These are phyloP conservation scores for Myotis findleyi DNA, from an alignment of 2,797 vertebrate genomes.

Conservation along the genomic window DNA sequence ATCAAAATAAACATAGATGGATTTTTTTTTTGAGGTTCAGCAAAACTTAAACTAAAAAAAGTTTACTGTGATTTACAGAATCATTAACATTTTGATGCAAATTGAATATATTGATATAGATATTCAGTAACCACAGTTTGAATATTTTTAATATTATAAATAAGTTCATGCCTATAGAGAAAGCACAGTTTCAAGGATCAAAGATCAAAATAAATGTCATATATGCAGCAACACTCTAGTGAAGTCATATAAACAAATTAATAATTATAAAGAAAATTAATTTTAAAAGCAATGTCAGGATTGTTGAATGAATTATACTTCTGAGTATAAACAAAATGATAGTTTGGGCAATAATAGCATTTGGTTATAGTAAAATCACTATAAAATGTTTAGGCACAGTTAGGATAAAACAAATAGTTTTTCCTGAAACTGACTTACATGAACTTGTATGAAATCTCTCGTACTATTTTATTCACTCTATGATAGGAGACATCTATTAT, in stretches of 20 bases:
- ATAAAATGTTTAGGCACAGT: not conserved
- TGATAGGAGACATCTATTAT: not conserved
- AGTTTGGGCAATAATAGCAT: not conserved
- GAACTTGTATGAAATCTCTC: not conserved
- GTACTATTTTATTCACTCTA: conserved; percentile 23
- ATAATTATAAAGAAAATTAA: not conserved
- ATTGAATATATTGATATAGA: not conserved
- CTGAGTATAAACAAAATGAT: not conserved
- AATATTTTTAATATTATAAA: not conserved
- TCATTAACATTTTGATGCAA: not conserved
- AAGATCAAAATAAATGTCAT: conserved; percentile 8
- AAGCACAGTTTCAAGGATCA: not conserved
- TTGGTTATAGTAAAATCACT: not conserved
- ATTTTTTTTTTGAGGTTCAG: not conserved
- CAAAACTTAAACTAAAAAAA: not conserved
- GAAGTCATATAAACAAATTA: not conserved
- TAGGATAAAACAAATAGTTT: not conserved
- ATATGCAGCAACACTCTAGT: not conserved
- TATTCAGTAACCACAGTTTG: not conserved
- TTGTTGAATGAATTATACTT: not conserved
- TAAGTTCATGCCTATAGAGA: not conserved
- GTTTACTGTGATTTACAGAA: not conserved
- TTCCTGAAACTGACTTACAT: not conserved
- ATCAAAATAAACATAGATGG: conserved; percentile 54
- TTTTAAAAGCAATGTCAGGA: not conserved